phyloP scores from a whole-genome alignment of 2,888 invertebrate species.

The Ferdinandea cuprea region DNA sequence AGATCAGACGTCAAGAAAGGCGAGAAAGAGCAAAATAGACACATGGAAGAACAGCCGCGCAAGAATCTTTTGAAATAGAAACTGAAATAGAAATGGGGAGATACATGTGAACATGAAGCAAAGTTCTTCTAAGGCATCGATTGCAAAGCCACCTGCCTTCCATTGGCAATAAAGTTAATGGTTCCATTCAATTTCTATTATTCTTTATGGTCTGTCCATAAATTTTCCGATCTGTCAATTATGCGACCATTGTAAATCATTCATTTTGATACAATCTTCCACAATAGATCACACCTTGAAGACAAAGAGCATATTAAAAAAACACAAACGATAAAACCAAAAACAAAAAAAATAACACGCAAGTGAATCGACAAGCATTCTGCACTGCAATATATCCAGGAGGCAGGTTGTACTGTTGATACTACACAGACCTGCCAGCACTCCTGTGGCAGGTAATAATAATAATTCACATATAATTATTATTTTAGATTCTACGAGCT shows the following conservation, averaged over 20 bases:
- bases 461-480: conserved; percentile 73
- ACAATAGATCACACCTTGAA: conserved; percentile 75
- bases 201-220: conserved; percentile 66
- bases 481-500: conserved; percentile 63
- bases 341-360: conserved; percentile 47
- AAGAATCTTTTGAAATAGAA: no score
- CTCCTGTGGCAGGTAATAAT: conserved; percentile 66
- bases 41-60: no score
- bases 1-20: no score
- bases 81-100: no score
- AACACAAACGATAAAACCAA: conserved; percentile 22
- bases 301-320: conserved; percentile 65
- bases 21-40: no score
- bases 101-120: not conserved
- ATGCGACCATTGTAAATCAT: conserved; percentile 77
- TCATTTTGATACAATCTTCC: conserved; percentile 75
- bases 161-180: conserved; percentile 5
- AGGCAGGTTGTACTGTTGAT: conserved; percentile 53
- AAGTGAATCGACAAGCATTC: conserved; percentile 47
- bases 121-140: conserved; percentile 16
- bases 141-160: conserved; percentile 30
- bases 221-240: conserved; percentile 77
- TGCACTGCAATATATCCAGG: conserved; percentile 10
- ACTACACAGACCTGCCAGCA: conserved; percentile 39
- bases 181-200: conserved; percentile 35